These are phyloP conservation scores for Sebastes vulpes DNA, from an alignment of 2,797 vertebrate genomes.

Conservation along the genomic window DNA sequence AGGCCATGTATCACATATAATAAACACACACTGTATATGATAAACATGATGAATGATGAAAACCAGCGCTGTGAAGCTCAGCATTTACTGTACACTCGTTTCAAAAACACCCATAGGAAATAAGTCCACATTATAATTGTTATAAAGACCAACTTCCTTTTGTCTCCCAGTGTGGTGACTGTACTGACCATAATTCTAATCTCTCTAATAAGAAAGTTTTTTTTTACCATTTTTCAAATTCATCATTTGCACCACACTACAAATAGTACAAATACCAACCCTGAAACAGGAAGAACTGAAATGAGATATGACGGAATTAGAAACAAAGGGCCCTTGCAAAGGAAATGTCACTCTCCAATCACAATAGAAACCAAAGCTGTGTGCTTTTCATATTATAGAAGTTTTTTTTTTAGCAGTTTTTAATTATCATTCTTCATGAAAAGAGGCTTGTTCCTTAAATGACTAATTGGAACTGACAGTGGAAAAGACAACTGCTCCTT, in stretches of 20 bases:
- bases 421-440: constrained; percentile 48
- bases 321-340: constrained; percentile 26
- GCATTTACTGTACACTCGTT: no score
- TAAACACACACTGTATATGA: no score
- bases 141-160: not conserved
- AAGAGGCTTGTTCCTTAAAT: constrained; percentile 34
- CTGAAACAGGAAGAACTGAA: constrained; percentile 23
- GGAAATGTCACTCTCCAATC: constrained; percentile 27
- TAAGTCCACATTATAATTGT: no score
- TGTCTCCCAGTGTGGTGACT: constrained; percentile 5
- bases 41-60: no score
- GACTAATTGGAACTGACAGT: constrained; percentile 46
- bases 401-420: constrained; percentile 12
- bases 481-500: constrained; percentile 51
- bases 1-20: no score
- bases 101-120: no score
- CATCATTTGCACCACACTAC: not conserved
- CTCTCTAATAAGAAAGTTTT: constrained; percentile 9
- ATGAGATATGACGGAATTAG: constrained; percentile 22
- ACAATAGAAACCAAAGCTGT: constrained; percentile 32
- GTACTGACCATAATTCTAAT: constrained; percentile 29
- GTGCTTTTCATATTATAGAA: constrained; percentile 25
- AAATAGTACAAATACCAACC: not conserved
- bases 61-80: no score
- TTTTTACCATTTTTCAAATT: constrained; percentile 21